These are phyloP conservation scores for Oreochromis tanganicae DNA, from an alignment of 2,113 vertebrate genomes.

Conservation along the genomic window DNA sequence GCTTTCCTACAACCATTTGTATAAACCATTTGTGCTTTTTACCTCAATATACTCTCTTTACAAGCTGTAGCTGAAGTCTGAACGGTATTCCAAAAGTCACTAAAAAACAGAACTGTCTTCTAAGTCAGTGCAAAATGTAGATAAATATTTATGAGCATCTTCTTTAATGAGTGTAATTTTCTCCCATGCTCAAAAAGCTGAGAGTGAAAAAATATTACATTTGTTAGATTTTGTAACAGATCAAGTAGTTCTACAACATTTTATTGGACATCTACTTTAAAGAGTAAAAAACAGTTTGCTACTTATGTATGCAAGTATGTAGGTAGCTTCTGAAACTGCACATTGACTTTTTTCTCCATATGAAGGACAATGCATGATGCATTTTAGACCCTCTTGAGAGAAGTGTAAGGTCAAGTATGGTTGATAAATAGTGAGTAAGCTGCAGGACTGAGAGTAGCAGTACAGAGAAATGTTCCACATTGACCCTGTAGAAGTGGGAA, in stretches of 20 bases:
- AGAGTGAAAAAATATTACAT: background rate
- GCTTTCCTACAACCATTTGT: background rate
- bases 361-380: background rate
- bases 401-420: constrained; percentile 32
- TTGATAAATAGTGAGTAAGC: constrained; percentile 19
- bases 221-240: background rate
- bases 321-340: background rate
- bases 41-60: background rate
- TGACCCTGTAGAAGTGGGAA: constrained; percentile 37
- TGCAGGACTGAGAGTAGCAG: background rate
- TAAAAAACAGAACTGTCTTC: background rate
- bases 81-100: background rate
- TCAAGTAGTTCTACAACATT: background rate
- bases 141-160: background rate
- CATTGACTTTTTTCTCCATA: background rate
- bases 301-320: background rate
- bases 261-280: background rate
- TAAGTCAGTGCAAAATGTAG: background rate
- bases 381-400: constrained; percentile 5
- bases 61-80: background rate
- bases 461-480: constrained; percentile 22
- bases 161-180: background rate
- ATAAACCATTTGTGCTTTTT: background rate
- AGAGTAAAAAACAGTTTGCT: background rate
- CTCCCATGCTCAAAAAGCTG: background rate